Evolutionary conservation across 2,888 invertebrate genomes (phyloP), one percentile per base, ranked within the genome.

Genomic region (Caenorhabditis sp.): DNA sequence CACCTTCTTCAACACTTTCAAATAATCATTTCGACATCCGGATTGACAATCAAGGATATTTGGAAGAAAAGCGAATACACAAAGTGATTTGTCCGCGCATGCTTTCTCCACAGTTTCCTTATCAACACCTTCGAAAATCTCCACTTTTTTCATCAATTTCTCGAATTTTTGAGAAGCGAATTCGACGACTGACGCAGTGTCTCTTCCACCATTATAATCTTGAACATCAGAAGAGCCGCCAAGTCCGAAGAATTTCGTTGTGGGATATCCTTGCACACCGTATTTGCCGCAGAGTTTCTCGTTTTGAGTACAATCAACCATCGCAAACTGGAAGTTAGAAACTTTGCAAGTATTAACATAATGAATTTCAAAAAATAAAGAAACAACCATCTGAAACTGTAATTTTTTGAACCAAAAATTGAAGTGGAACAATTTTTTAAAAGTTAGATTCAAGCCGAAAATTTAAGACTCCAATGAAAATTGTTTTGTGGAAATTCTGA

Each of bases 11-110:
- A 97, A 90, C 0, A 92, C 91, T 31, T 91, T 88, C 57, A 97
- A 88, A 89, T 95, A 96, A 12, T 91, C 90, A 88, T 94, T 93
- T 65, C 97, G 91, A 88, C 97, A 97, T 49, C 93, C 91, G 0
- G 95, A 93, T 88, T 95, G 93, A 88, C 97, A 97, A 90, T 97
- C 97, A 36, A 95, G 91, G 84, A 99, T 95, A 88, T 96, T 94
- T 0, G 97, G 97, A 78, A 99, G 89, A 14, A 97, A 91, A 0
- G 96, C 92, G 53, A 97, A 92, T 27, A 97, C 92, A 89, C 97
- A 97, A 58, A 84, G 70, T 1, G 95, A 94, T 88, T 93, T 93
- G 60, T 93, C 92, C 62, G 92, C 92, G 89, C 97, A 97, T 0
- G 92, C 92, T 0, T 91, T 89, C 81, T 92, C 92, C 85, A 96